A percentile compares a stretch with the other conserved stretches of the same genome.
phyloP scores from a whole-genome alignment of 1,140 invertebrate species.

The Leptinotarsa lineolata region DNA sequence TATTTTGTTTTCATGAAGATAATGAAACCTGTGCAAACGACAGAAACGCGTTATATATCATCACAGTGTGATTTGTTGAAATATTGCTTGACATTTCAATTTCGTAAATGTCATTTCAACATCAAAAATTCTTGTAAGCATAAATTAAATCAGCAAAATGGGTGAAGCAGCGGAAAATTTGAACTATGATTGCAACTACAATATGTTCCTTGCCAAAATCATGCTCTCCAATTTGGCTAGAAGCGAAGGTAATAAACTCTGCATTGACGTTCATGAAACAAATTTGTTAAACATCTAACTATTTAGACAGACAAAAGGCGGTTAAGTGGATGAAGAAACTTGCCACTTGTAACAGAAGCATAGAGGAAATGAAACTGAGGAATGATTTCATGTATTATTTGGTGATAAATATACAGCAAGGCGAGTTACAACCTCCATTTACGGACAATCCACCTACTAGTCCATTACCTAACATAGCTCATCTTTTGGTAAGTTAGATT shows the following conservation, averaged over 20 bases:
- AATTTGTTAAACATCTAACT: slow-evolving; percentile 10
- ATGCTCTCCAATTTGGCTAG: slow-evolving; percentile 53
- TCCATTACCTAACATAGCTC: slow-evolving; percentile 52
- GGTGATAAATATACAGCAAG: slow-evolving; percentile 56
- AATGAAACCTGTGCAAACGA: too few species aligned
- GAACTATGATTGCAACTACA: slow-evolving; percentile 57
- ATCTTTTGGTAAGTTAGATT: slow-evolving; percentile 53
- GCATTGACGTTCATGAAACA: not conserved
- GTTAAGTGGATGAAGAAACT: slow-evolving; percentile 59
- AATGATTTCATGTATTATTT: slow-evolving; percentile 62
- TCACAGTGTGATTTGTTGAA: not conserved
- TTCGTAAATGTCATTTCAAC: slow-evolving; percentile 27
- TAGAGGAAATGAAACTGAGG: slow-evolving; percentile 58
- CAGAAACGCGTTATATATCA: too few species aligned
- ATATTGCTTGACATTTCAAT: slow-evolving; percentile 13
- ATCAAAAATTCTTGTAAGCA: slow-evolving; percentile 31
- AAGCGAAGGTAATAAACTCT: slow-evolving; percentile 46
- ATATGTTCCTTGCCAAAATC: slow-evolving; percentile 56
- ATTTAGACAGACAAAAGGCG: slow-evolving; percentile 50
- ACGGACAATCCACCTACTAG: slow-evolving; percentile 54
- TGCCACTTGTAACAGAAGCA: slow-evolving; percentile 50
- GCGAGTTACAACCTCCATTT: slow-evolving; percentile 56
- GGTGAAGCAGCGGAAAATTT: slow-evolving; percentile 51
- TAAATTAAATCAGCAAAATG: slow-evolving; percentile 43
- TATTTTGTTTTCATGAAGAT: too few species aligned